Base-by-base conservation (phyloP, 2,888 invertebrate species). In the Spodoptera littoralis region DNA sequence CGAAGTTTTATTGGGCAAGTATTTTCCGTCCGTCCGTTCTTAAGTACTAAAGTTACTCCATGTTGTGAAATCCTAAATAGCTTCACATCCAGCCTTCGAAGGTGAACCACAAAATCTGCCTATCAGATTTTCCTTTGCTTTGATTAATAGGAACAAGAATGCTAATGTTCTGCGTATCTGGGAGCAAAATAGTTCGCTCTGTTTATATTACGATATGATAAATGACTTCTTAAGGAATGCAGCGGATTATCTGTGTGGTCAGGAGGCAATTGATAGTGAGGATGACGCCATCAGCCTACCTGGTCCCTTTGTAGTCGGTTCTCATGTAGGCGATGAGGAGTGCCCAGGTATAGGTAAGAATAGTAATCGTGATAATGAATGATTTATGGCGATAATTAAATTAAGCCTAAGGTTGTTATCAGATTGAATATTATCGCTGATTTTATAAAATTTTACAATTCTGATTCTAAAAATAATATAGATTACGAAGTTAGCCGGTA, bases 111-210 rank as follows among this genome's bases (percentile, higher is more conserved):
- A 74, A 70, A 76, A 64, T 65, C 65, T 61, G 51, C 51, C 69
- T 76, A 74, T 77, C 73, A 49, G 50, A 63, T 76, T 76, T 75
- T 70, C 70, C 71, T 65, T 70, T 70, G 66, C 64, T 69, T 80
- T 79, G 84, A 84, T 82, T 84, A 81, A 82, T 82, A 71, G 72
- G 76, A 76, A 82, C 86, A 57, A 77, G 84, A 83, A 84, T 86
- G 82, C 79, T 79, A 86, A 86, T 86, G 67, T 65, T 65, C 52
- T 63, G 74, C 73, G 76, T 82, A 85, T 80, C 82, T 70, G 68
- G 74, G 53, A 70, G 74, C 70, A 68, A 75, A 76, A 83, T 79
- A 75, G 79, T 79, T 78, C 70, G 73, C 75, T 77, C 72, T 76
- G 82, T 73, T 76, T 75, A 71, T 64, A 70, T 78, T 70, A 75